Evolutionary conservation across 2,888 invertebrate genomes (phyloP), one percentile per base, ranked within the genome.

Genomic region (Ommatoiulus sabulosus): DNA sequence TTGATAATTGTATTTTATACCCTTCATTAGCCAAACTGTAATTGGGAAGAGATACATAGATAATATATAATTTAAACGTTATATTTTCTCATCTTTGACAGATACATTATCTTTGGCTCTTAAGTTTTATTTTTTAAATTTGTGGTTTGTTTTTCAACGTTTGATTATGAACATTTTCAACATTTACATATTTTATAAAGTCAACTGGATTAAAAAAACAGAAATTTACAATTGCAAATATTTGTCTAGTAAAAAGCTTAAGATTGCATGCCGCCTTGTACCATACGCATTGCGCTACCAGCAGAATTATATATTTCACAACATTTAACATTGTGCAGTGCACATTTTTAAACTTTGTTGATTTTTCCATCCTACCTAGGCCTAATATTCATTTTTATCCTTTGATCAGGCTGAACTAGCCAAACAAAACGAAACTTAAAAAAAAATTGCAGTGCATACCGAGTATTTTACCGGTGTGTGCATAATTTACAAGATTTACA

Each of bases 401-500:
- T 63, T 6, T 20, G 20, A 20, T 63, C 63, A 8, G 63, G 63
- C 63, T 15, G 17, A 57, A 57, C 57, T 10, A 57, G 12, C 57
- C 57, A 57, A 57, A 57, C 12, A 63, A 63, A 63, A 63, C 20
- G 63, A 20, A 63, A 63, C 10, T 20, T 63, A 63, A 15, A 63
- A 63, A n/a, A 63, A 63, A 63, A 35, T 35, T 5, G 63, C 5
- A 20, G 63, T 20, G 63, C 20, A 4, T 20, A 20, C 6, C 63
- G 20, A 20, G n/a, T 12, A 48, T 63, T 20, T 4, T 20, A n/a
- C 8, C 63, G 20, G 20, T 52, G 12, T n/a, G 15, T 57, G 15
- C n/a, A 63, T 63, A 63, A 63, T 63, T 63, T 63, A 63, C 63
- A 63, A 63, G 52, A 63, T 63, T 15, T 63, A 63, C 20, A 63